Evolutionary conservation across 1,140 invertebrate genomes (phyloP).

Genomic region (Bombus superbus): DNA sequence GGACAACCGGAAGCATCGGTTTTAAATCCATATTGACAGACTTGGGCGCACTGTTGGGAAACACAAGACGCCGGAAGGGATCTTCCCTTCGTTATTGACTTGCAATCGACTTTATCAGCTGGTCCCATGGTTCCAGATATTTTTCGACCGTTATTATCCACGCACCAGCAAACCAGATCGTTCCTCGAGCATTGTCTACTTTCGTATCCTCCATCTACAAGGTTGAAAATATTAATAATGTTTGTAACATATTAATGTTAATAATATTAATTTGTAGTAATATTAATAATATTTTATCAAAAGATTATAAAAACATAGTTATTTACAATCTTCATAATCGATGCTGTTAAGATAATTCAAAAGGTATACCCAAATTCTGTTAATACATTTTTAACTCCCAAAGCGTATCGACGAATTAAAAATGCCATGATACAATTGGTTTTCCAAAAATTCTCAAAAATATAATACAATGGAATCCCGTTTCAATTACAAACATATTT

Average conservation of each 20-base stretch:
- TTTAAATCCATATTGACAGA: conserved; percentile 93
- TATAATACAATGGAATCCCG: neutral
- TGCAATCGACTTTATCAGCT: conserved; percentile 87
- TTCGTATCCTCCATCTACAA: conserved; percentile 86
- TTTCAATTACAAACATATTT: neutral
- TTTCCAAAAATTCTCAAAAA: too few species aligned
- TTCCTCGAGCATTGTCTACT: conserved; percentile 91
- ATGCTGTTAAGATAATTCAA: too few species aligned
- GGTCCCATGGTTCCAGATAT: conserved; percentile 90
- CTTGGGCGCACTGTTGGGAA: conserved; percentile 86
- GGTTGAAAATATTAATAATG: neutral
- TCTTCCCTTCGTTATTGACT: conserved; percentile 69
- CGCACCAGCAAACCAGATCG: conserved; percentile 94
- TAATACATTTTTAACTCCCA: too few species aligned
- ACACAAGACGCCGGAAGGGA: conserved; percentile 72
- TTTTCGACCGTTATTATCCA: conserved; percentile 89
- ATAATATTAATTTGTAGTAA: too few species aligned
- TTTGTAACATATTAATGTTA: neutral
- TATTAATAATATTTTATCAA: neutral
- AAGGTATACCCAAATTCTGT: too few species aligned
- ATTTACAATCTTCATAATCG: too few species aligned
- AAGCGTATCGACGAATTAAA: neutral
- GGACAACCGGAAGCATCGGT: conserved; percentile 90
- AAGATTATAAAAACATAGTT: too few species aligned
- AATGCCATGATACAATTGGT: neutral